These are phyloP conservation scores for Cotesia vestalis DNA, from an alignment of 1,140 invertebrate species.

Conservation along the genomic window DNA sequence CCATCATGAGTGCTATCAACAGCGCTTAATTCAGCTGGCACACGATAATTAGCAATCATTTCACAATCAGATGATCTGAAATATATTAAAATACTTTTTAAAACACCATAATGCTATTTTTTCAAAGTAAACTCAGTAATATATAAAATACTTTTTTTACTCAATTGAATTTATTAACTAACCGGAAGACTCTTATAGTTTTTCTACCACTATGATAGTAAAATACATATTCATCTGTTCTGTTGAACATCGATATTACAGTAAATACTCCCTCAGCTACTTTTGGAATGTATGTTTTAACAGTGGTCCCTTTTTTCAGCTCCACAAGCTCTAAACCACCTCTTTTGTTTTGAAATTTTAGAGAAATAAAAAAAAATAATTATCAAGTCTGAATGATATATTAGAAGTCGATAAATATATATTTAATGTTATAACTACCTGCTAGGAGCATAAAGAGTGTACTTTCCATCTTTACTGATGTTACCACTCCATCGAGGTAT, in stretches of 20 bases:
- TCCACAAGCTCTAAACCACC: slow-evolving; percentile 93
- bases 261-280: slow-evolving; percentile 97
- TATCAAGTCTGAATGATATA: slow-evolving; percentile 29
- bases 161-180: slow-evolving; percentile 35
- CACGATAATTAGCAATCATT: slow-evolving; percentile 91
- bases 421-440: slow-evolving; percentile 57
- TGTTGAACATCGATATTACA: slow-evolving; percentile 93
- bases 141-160: neutral
- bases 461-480: slow-evolving; percentile 87
- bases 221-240: slow-evolving; percentile 92
- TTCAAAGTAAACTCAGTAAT: slow-evolving; percentile 13
- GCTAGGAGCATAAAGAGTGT: slow-evolving; percentile 90
- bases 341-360: slow-evolving; percentile 57
- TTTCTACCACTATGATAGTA: slow-evolving; percentile 96
- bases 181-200: slow-evolving; percentile 91
- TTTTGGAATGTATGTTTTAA: slow-evolving; percentile 87
- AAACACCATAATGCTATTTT: neutral
- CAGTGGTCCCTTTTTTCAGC: slow-evolving; percentile 82
- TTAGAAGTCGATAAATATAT: slow-evolving; percentile 18
- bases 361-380: slow-evolving; percentile 40
- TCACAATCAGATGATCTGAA: slow-evolving; percentile 82
- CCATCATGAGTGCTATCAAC: slow-evolving; percentile 86
- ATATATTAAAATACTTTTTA: slow-evolving; percentile 17
- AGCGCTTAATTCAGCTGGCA: slow-evolving; percentile 90
- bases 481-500: slow-evolving; percentile 85